Percentiles rank a stretch among this genome's conserved stretches.
phyloP scores from a whole-genome alignment of 2,113 vertebrate genomes.

The Acinonyx jubatus region DNA sequence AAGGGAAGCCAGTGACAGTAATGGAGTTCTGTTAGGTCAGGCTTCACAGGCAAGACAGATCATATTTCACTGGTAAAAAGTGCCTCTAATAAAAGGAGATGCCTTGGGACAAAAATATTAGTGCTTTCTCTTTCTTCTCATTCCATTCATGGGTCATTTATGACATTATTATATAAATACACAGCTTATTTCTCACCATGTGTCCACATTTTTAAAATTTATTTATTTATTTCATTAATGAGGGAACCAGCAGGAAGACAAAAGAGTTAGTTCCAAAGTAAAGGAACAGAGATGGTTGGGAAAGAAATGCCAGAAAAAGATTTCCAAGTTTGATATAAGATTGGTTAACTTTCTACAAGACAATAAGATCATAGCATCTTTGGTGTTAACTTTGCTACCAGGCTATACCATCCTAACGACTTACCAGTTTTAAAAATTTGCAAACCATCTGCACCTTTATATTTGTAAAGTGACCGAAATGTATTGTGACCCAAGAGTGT shows the following conservation, averaged over 20 bases:
- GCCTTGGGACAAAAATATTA: neutral
- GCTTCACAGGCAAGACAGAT: conserved; percentile 10
- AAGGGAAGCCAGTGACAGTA: conserved; percentile 48
- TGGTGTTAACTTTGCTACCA: neutral
- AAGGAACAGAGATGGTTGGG: neutral
- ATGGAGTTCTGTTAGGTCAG: conserved; percentile 55
- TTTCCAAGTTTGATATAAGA: neutral
- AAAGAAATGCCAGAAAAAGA: neutral
- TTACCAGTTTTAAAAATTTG: neutral
- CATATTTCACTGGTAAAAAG: conserved; percentile 21
- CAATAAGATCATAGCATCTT: neutral
- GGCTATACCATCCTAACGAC: neutral
- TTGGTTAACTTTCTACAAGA: neutral
- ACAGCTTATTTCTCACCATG: neutral
- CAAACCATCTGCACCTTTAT: neutral
- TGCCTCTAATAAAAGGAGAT: conserved; percentile 10
- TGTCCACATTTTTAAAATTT: neutral
- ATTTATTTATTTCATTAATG: neutral
- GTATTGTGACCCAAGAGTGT: neutral
- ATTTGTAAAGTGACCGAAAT: conserved; percentile 22
- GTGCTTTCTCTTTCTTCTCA: conserved; percentile 3
- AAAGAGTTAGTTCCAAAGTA: neutral
- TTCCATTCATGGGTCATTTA: neutral
- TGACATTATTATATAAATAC: neutral
- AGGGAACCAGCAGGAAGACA: neutral